Evolutionary conservation across 2,113 vertebrate genomes (phyloP), one percentile per base, ranked within the genome.

Genomic region (Trematomus loennbergii): DNA sequence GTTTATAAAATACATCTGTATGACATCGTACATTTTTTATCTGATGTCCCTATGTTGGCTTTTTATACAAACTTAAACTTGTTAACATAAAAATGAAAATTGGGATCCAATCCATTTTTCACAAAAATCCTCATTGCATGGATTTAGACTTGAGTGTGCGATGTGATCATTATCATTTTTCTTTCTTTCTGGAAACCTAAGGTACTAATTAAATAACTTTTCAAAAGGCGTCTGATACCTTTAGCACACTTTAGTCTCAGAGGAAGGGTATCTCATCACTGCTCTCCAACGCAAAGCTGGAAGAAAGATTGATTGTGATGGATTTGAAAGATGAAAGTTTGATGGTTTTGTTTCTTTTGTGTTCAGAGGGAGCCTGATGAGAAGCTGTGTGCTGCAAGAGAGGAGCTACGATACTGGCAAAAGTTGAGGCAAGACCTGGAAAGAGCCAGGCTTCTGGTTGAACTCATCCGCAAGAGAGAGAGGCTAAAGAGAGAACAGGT

Each of bases 401-500:
- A 97, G 70, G 97, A 99, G 86, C 94, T 99, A 53, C 98, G 98
- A 60, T 99, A 99, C 92, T 99, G 97, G 98, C 98, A 99, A 75
- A 99, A 99, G 70, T 92, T 99, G 59, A 95, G 98, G 29, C 98
- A 99, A 0, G 98, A 99, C 92, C 68, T 99, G 93, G 98, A 99
- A 88, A 94, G 98, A 78, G 98, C 98, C 0, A 92, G 98, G 60
- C 94, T 99, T 86, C 92, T 99, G 82, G 96, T 99, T 4, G 98
- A 99, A 88, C 96, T 99, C 55, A 99, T 99, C 89, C 97, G 97
- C 3, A 99, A 99, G 90, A 94, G 98, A 89, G 98, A 99, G 67
- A 96, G 98, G 81, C 96, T 99, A 87, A 99, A 99, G 93, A 94
- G 97, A 76, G 97, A 99, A 66, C 97, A 99, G 96, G 98, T 99